These are phyloP conservation scores for Parazoanthus atlanticus DNA, from an alignment of 92 coral and sea anemone genomes.

Conservation along the genomic window DNA sequence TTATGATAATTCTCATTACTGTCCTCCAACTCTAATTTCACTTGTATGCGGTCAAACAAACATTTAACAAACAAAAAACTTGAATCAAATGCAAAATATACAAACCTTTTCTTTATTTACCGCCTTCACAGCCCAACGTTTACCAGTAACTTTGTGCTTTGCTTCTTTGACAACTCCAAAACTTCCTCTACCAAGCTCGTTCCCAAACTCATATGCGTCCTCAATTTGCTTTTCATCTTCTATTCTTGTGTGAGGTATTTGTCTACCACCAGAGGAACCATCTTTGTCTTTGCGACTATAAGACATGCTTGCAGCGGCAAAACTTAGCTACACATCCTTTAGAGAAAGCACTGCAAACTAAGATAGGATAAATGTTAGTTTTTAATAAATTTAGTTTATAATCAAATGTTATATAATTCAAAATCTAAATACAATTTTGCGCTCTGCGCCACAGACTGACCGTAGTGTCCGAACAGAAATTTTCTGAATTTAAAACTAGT, in stretches of 20 bases:
- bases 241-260: slow-evolving; percentile 89
- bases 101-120: slow-evolving; percentile 98
- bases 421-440: background rate
- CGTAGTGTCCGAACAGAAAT: background rate
- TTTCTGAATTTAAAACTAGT: background rate
- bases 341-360: slow-evolving; percentile 1
- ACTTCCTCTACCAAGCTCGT: slow-evolving; percentile 93
- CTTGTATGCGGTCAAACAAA: slow-evolving; percentile 13
- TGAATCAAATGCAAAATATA: slow-evolving; percentile 6
- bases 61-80: slow-evolving; percentile 15
- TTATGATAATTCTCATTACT: background rate
- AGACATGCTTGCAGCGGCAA: slow-evolving; percentile 28
- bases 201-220: slow-evolving; percentile 90
- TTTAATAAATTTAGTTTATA: background rate
- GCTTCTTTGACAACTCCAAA: slow-evolving; percentile 98
- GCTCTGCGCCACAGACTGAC: background rate
- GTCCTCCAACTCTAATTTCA: slow-evolving; percentile 1
- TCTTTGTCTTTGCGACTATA: slow-evolving; percentile 44
- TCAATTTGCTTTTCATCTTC: slow-evolving; percentile 96
- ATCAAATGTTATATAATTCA: background rate
- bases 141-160: slow-evolving; percentile 73
- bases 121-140: slow-evolving; percentile 93
- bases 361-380: background rate
- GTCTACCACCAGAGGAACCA: slow-evolving; percentile 51
- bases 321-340: slow-evolving; percentile 17